Evolutionary conservation across 2,113 vertebrate genomes (phyloP).

Genomic region (Corynorhinus townsendii): DNA sequence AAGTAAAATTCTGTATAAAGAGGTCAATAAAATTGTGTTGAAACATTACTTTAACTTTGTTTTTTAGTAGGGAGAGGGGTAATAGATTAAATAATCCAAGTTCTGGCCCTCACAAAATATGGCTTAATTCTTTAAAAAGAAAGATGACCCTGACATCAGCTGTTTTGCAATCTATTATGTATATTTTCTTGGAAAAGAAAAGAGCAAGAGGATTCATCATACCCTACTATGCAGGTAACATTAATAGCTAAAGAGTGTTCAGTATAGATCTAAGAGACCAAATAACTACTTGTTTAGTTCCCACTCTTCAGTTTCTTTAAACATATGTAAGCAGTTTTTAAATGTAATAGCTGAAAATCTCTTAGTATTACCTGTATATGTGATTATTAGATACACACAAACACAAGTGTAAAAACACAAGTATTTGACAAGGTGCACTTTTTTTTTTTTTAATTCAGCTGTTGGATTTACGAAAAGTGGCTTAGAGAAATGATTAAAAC

Average conservation of each 20-base stretch:
- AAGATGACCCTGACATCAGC: conserved; percentile 83
- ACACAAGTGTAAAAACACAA: conserved; percentile 67
- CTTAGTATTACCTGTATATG: conserved; percentile 46
- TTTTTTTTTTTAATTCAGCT: conserved; percentile 49
- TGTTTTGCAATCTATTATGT: conserved; percentile 77
- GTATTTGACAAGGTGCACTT: conserved; percentile 65
- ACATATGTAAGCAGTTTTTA: conserved; percentile 57
- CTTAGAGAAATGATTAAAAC: conserved; percentile 68
- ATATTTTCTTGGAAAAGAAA: conserved; percentile 56
- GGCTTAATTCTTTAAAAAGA: conserved; percentile 84
- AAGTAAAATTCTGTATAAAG: conserved; percentile 83
- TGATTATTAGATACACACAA: conserved; percentile 58
- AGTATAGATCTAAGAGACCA: conserved; percentile 76
- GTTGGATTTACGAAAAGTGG: conserved; percentile 58
- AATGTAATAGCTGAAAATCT: conserved; percentile 59
- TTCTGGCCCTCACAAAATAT: conserved; percentile 82
- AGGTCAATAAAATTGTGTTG: conserved; percentile 77
- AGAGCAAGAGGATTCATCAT: conserved; percentile 75
- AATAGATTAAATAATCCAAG: conserved; percentile 77
- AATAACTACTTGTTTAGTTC: conserved; percentile 70
- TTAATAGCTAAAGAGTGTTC: conserved; percentile 77
- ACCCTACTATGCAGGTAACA: conserved; percentile 77
- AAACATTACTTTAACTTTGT: conserved; percentile 69
- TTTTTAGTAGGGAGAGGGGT: conserved; percentile 68
- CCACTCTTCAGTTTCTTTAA: conserved; percentile 66